phyloP scores from a whole-genome alignment of 2,888 invertebrate species.

The Acleris literana region DNA sequence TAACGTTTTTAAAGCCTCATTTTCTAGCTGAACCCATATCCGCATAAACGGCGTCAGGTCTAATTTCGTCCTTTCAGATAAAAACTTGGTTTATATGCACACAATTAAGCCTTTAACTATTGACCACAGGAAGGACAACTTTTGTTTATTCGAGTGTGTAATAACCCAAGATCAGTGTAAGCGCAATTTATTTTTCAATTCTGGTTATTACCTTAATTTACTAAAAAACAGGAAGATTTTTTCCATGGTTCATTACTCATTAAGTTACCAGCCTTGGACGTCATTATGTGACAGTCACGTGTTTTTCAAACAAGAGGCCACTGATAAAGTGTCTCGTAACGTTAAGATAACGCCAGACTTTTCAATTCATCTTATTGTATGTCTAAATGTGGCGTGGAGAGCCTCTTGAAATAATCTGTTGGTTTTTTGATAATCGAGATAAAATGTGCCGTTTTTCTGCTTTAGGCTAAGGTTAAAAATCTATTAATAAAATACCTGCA shows the following conservation, averaged over 20 bases:
- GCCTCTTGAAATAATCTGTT: constrained; percentile 31
- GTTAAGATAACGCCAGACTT: constrained; percentile 18
- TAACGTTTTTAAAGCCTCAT: no score
- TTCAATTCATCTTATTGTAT: constrained; percentile 28
- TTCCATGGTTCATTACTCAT: constrained; percentile 6
- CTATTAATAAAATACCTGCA: no score
- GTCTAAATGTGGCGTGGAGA: constrained; percentile 13
- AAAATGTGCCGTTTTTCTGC: constrained; percentile 17
- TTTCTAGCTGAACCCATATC: no score
- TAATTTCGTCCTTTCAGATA: no score
- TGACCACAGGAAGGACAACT: no score
- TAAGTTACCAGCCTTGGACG: constrained; percentile 1
- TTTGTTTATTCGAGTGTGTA: no score
- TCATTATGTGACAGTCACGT: constrained; percentile 27
- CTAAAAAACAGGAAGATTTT: background rate
- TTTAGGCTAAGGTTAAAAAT: background rate
- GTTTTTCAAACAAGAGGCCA: constrained; percentile 10
- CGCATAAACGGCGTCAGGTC: no score
- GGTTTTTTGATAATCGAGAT: constrained; percentile 26
- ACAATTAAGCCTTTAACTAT: no score
- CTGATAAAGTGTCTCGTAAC: constrained; percentile 15
- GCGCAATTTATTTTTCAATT: background rate
- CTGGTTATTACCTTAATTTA: background rate
- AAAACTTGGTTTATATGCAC: no score
- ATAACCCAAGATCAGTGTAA: no score